Percentiles rank a stretch among this genome's conserved stretches.
phyloP scores from a whole-genome alignment of 2,888 invertebrate species.

The Ormyrus rosae region DNA sequence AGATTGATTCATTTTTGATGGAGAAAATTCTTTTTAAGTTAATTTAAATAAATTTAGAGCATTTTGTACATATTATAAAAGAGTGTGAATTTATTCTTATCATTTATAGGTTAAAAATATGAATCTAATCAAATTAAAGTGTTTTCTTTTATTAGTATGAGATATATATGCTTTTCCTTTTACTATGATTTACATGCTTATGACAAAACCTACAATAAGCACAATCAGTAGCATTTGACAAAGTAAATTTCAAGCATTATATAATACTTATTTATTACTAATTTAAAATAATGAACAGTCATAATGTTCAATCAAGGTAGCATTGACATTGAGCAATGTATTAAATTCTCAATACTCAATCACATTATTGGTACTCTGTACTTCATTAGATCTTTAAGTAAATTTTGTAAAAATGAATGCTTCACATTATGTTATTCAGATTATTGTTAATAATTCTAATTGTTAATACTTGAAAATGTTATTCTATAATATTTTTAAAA shows the following conservation, averaged over 20 bases:
- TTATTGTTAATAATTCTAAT: too few species aligned
- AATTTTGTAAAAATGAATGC: background rate
- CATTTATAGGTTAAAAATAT: background rate
- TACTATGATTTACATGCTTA: too few species aligned
- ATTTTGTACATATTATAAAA: constrained; percentile 8
- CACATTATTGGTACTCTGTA: constrained; percentile 30
- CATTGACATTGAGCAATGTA: constrained; percentile 40
- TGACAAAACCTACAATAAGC: too few species aligned
- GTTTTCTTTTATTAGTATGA: background rate
- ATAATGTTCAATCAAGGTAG: constrained; percentile 32
- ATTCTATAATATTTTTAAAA: too few species aligned
- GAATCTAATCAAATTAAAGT: background rate
- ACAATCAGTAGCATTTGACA: background rate
- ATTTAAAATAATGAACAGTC: constrained; percentile 24
- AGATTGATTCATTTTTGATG: constrained; percentile 19
- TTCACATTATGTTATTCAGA: too few species aligned
- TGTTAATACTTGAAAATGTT: too few species aligned
- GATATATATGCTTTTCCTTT: background rate
- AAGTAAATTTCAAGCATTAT: background rate
- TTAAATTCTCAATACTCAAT: background rate
- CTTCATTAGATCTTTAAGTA: constrained; percentile 20
- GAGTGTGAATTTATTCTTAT: background rate
- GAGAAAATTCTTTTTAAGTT: background rate
- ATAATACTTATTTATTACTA: constrained; percentile 28
- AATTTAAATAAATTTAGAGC: background rate